Evolutionary conservation across 2,888 invertebrate genomes (phyloP).

Genomic region (Cyrtodaria siliqua): DNA sequence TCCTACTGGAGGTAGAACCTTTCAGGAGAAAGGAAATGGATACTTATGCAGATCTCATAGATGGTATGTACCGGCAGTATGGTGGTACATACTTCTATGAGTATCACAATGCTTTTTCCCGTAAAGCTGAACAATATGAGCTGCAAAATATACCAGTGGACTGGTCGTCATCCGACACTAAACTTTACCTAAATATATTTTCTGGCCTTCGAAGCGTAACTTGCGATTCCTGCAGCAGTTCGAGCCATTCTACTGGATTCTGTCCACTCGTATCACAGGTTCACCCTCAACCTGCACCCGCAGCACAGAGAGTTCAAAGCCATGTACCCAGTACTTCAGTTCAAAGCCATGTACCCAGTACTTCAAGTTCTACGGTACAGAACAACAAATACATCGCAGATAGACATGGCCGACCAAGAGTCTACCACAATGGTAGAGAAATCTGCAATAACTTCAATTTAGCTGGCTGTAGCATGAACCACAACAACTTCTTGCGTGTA

Average conservation of each 20-base stretch:
- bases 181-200: not conserved
- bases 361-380: too few species aligned
- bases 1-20: not conserved
- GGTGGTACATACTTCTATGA: slow-evolving; percentile 5
- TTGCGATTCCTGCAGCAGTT: not conserved
- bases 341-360: too few species aligned
- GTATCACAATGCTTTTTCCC: slow-evolving; percentile 7
- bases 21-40: not conserved
- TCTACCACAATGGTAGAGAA: not conserved
- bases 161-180: not conserved
- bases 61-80: not conserved
- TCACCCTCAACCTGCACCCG: not conserved
- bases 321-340: too few species aligned
- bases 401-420: not conserved
- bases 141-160: not conserved
- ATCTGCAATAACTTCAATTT: not conserved
- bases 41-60: not conserved
- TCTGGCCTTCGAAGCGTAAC: not conserved
- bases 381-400: too few species aligned
- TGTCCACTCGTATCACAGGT: not conserved
- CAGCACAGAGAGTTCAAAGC: not conserved
- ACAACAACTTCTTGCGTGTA: not conserved
- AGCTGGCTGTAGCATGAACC: not conserved
- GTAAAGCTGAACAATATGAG: slow-evolving; percentile 1
- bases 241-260: not conserved